Percentiles rank a stretch among this genome's conserved stretches.
Evolutionary conservation across 2,113 vertebrate species (phyloP).

Genomic region (Scomber japonicus): DNA sequence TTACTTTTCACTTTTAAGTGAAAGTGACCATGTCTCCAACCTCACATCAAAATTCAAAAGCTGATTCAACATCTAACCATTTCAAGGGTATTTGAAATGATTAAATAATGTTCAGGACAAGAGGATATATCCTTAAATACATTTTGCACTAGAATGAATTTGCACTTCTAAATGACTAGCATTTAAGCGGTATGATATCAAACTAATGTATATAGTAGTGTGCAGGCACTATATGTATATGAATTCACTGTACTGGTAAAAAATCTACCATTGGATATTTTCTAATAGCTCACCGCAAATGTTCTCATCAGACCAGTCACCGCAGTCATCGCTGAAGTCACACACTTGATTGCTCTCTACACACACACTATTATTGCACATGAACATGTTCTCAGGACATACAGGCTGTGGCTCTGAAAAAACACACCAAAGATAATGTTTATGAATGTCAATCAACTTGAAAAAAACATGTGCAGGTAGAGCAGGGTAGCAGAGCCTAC

Average conservation of each 20-base stretch:
- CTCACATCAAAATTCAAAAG: neutral
- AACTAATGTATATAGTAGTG: neutral
- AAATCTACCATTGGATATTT: neutral
- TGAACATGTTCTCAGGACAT: conserved; percentile 76
- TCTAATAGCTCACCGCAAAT: conserved; percentile 77
- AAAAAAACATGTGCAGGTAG: neutral
- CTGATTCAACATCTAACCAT: neutral
- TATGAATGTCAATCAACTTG: neutral
- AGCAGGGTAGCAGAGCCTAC: conserved; percentile 45
- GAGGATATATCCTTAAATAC: too few relatives aligned
- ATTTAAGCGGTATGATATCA: neutral
- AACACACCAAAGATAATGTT: neutral
- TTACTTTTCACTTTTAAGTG: too few relatives aligned
- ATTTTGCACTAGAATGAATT: too few relatives aligned
- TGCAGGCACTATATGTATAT: neutral
- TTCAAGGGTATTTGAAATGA: neutral
- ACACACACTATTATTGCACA: conserved; percentile 80
- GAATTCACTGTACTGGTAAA: neutral
- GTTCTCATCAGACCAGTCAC: conserved; percentile 82
- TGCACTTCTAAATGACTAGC: too few relatives aligned
- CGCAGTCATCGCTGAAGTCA: conserved; percentile 86
- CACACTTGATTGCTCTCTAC: conserved; percentile 78
- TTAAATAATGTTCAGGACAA: neutral
- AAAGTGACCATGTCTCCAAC: neutral
- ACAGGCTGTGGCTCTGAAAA: conserved; percentile 71